Base-by-base conservation (phyloP, 1,140 invertebrate genomes). In the Heterodera carotae region DNA sequence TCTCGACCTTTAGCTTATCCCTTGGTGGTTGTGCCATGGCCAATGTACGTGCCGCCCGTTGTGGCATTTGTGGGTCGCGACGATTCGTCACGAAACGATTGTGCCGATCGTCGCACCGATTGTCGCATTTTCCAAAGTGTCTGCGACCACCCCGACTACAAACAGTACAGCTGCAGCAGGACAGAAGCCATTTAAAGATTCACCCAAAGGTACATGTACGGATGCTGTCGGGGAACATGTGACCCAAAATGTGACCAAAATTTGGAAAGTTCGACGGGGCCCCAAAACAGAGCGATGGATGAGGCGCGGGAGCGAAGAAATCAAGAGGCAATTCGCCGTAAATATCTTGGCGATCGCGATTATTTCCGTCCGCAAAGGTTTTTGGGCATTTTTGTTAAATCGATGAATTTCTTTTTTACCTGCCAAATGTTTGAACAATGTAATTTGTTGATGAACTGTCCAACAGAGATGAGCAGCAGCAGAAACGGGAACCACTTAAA, bases 261-360 rank as follows among this genome's bases (percentile, higher is more conserved):
- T 12, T 12, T 15, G n/a, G 72, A 34, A 31, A 74, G 12, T 62
- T 25, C 56, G 31, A 10, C n/a, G n/a, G 56, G 62, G 56, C 53
- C 31, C 2, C 25, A 31, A 18, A 34, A 31, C 25, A 39, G 25
- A 56, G 33, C 59, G 64, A 15, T 15, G n/a, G 69, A 71, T 18
- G 56, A 22, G n/a, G 56, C 56, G 22, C 43, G 56, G 31, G 56
- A 72, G 27, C 34, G 29, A 7, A 12, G n/a, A 34, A 33, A 34
- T 4, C n/a, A 74, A 29, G 33, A 74, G 27, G 72, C 48, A 34
- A 74, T 74, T 34, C 25, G 59, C 27, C 27, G 34, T 4, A 74
- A 74, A 62, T 74, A 74, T 36, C 64, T 74, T 25, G 72, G 72
- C 36, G 29, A 74, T 34, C 22, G 33, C 25, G 71, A 73, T n/a